These are phyloP conservation scores for Vireo altiloquus DNA, from an alignment of 2,113 vertebrate genomes.

Conservation along the genomic window DNA sequence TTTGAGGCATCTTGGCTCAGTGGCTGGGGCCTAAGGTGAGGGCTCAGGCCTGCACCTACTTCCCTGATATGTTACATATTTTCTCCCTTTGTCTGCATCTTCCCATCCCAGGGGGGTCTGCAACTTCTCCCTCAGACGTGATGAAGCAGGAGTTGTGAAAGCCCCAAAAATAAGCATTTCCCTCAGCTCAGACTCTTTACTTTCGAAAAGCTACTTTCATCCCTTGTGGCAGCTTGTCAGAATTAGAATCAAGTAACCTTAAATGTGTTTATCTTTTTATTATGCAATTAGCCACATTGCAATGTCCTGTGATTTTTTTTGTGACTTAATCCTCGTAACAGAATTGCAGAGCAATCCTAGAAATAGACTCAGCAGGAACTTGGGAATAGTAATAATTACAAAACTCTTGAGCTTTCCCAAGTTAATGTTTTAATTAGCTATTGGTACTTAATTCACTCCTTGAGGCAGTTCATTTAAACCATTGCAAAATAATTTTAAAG, in stretches of 20 bases:
- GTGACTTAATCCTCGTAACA: not conserved
- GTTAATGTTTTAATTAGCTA: conserved; percentile 60
- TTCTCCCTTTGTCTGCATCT: not conserved
- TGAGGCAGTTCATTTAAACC: conserved; percentile 3
- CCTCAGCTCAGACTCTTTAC: not conserved
- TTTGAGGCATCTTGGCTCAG: not conserved
- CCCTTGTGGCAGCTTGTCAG: conserved; percentile 4
- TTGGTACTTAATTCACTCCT: conserved; percentile 14
- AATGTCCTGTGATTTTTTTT: not conserved
- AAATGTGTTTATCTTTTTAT: conserved; percentile 27
- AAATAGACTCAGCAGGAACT: conserved; percentile 21
- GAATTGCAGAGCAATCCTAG: conserved; percentile 7
- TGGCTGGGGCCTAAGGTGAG: not conserved
- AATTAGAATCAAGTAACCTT: conserved; percentile 17
- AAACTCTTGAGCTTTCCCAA: conserved; percentile 25
- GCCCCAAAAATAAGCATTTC: not conserved
- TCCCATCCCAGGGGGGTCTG: not conserved
- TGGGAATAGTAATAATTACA: conserved; percentile 56
- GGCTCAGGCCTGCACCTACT: not conserved
- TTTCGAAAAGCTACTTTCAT: not conserved
- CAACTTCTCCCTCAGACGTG: rapidly evolving
- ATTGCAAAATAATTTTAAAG: not conserved
- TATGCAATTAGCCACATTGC: not conserved
- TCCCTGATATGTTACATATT: not conserved
- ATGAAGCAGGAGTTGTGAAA: not conserved